Percentiles rank a stretch among this genome's conserved stretches.
Evolutionary conservation across 2,888 invertebrate species (phyloP).

Genomic region (Lordiphosa fenestrarum): DNA sequence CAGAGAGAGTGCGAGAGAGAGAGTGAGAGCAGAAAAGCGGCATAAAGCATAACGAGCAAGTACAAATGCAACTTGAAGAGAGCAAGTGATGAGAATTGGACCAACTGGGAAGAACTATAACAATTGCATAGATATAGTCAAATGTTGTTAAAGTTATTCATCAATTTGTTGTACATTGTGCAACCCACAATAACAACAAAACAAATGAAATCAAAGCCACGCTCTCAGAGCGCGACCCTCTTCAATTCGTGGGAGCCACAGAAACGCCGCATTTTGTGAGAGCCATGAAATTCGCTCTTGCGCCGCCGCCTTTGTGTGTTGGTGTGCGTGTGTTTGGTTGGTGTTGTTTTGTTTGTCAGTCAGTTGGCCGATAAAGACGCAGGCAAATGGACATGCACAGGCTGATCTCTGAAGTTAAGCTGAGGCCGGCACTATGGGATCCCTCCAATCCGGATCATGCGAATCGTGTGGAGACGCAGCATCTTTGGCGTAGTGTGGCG

Average conservation of each 20-base stretch:
- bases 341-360: conserved; percentile 29
- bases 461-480: conserved; percentile 56
- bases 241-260: neutral
- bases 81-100: conserved; percentile 7
- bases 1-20: conserved; percentile 15
- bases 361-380: conserved; percentile 70
- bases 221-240: neutral
- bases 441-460: conserved; percentile 59
- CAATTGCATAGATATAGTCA: no score
- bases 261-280: neutral
- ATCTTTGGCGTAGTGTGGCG: conserved; percentile 63
- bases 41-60: conserved; percentile 15
- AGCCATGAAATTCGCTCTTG: neutral
- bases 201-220: neutral
- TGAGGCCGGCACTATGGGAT: conserved; percentile 71
- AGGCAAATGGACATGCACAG: conserved; percentile 68
- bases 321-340: conserved; percentile 25
- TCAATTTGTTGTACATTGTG: neutral
- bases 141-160: no score
- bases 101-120: no score
- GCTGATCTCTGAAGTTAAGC: conserved; percentile 68
- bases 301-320: neutral
- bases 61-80: conserved; percentile 16
- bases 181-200: neutral
- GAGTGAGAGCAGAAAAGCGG: conserved; percentile 17